Evolutionary conservation across 2,797 vertebrate species (phyloP).

Genomic region (Botia almorhae): DNA sequence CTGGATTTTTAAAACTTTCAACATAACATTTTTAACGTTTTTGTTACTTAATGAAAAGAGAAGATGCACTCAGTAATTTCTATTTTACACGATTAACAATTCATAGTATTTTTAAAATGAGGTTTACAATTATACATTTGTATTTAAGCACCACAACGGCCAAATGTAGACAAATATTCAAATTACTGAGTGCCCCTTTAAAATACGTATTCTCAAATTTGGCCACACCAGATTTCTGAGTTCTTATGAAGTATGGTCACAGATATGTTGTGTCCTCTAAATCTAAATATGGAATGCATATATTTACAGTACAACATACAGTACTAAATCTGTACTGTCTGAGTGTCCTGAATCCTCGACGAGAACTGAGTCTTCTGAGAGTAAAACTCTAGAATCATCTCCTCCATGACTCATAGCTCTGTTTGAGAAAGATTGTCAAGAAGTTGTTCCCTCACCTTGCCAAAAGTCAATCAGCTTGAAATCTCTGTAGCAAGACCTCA

Average conservation of each 20-base stretch:
- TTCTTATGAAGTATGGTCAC: background rate
- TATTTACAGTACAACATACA: too few relatives aligned
- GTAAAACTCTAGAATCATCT: conserved; percentile 25
- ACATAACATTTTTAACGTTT: too few relatives aligned
- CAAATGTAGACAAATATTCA: too few relatives aligned
- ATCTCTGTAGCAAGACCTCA: conserved; percentile 35
- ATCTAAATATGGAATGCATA: too few relatives aligned
- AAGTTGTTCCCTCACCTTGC: conserved; percentile 22
- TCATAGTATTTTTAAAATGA: too few relatives aligned
- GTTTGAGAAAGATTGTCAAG: conserved; percentile 17
- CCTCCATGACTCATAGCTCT: background rate
- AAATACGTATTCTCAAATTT: background rate
- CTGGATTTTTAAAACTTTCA: too few relatives aligned
- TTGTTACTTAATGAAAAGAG: too few relatives aligned
- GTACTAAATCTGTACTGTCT: background rate
- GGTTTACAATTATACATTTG: too few relatives aligned
- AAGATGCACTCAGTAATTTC: too few relatives aligned
- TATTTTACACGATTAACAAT: too few relatives aligned
- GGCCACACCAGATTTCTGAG: too few relatives aligned
- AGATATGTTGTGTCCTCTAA: background rate
- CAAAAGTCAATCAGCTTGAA: conserved; percentile 39
- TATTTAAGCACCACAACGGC: too few relatives aligned
- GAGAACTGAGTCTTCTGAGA: conserved; percentile 18
- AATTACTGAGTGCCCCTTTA: background rate
- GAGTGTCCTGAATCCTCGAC: background rate